These are phyloP conservation scores for Drosophila littoralis DNA, from an alignment of 1,140 invertebrate species.

Conservation along the genomic window DNA sequence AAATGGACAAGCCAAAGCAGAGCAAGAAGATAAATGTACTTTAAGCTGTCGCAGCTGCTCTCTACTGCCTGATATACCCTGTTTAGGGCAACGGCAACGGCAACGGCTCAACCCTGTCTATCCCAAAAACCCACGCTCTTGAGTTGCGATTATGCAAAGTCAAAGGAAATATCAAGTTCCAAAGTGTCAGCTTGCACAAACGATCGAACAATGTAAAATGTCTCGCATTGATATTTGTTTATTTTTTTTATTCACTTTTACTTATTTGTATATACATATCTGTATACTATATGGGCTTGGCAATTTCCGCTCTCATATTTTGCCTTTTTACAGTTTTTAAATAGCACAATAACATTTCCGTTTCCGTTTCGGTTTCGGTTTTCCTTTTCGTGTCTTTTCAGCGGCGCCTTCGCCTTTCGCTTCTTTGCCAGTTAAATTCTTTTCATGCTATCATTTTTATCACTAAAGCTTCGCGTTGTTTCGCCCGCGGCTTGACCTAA, in stretches of 20 bases:
- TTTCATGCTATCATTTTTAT: not conserved
- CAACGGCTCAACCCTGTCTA: too few relatives aligned
- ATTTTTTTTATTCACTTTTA: not conserved
- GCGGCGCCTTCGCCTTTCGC: not conserved
- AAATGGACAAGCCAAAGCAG: too few relatives aligned
- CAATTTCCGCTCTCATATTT: constrained; percentile 27
- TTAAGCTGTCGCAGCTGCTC: too few relatives aligned
- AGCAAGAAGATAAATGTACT: too few relatives aligned
- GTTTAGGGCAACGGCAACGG: too few relatives aligned
- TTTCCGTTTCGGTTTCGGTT: constrained; percentile 30
- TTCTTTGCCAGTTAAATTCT: not conserved
- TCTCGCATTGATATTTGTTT: not conserved
- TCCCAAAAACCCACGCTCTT: not conserved
- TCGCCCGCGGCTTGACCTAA: constrained; percentile 29
- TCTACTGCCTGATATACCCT: too few relatives aligned
- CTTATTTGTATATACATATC: not conserved
- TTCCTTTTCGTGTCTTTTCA: constrained; percentile 4
- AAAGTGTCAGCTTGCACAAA: constrained; percentile 5
- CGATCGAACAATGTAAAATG: constrained; percentile 14
- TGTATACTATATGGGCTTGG: not conserved
- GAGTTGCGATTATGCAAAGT: not conserved
- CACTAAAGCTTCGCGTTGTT: constrained; percentile 22
- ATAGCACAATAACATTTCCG: constrained; percentile 23
- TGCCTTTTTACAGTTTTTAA: constrained; percentile 24
- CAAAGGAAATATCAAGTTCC: not conserved